Conservation (phyloP, 2,888 invertebrate species). For the Odontocerum albicorne region DNA sequence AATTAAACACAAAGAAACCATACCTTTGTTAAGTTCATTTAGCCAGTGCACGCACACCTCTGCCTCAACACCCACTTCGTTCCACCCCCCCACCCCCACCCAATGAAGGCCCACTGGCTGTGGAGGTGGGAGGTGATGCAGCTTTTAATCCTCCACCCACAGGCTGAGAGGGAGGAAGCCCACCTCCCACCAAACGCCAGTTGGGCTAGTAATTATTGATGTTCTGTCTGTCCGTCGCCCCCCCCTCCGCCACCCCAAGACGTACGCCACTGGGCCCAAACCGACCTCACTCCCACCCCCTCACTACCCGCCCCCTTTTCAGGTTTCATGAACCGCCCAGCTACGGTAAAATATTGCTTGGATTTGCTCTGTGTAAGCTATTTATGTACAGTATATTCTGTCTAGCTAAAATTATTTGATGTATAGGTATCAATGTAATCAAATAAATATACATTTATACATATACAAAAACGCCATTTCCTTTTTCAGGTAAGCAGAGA, state of each 20-base stretch:
- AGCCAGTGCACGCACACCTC: conserved; percentile 29
- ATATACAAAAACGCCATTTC: too few species aligned
- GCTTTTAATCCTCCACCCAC: conserved; percentile 38
- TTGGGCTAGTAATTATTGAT: conserved; percentile 37
- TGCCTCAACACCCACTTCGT: not conserved
- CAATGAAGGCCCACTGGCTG: conserved; percentile 39
- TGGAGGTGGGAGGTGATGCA: not conserved
- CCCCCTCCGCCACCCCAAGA: conserved; percentile 28
- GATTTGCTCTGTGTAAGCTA: too few species aligned
- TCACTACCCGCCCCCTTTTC: conserved; percentile 4
- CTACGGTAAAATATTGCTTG: too few species aligned
- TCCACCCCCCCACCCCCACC: not conserved
- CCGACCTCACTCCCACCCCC: not conserved
- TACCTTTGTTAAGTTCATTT: not conserved
- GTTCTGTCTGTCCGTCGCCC: conserved; percentile 36
- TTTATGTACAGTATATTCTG: too few species aligned
- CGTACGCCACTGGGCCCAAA: too few species aligned
- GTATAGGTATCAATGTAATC: too few species aligned
- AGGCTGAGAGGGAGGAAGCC: too few species aligned
- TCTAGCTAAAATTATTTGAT: too few species aligned
- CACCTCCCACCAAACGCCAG: conserved; percentile 28
- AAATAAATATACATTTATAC: too few species aligned
- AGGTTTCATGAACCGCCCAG: too few species aligned
- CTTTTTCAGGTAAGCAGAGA: too few species aligned
- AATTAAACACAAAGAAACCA: not conserved